Conservation (phyloP, 1,140 invertebrate genomes). For the Coelopa frigida region DNA sequence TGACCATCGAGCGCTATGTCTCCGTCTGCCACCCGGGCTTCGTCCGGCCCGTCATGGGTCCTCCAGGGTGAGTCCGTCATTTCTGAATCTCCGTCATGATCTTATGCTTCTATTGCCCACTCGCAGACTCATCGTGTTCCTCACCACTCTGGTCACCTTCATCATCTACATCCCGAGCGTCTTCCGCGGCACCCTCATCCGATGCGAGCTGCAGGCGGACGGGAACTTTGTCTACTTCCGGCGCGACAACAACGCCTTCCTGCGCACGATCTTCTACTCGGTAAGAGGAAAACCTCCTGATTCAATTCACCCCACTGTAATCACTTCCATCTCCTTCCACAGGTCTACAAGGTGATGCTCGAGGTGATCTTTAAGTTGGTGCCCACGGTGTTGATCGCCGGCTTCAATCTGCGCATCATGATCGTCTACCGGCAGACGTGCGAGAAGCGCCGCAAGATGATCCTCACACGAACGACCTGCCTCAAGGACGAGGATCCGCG, state of each 20-base stretch:
- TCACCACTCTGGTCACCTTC: conserved; percentile 57
- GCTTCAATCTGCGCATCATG: conserved; percentile 63
- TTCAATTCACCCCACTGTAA: neutral
- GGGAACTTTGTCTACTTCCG: conserved; percentile 52
- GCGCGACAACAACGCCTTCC: conserved; percentile 50
- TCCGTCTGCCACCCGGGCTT: conserved; percentile 71
- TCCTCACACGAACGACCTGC: conserved; percentile 47
- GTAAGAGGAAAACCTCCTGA: conserved; percentile 25
- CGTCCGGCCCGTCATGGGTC: conserved; percentile 53
- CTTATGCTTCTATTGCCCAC: too few species aligned
- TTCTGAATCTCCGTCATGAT: neutral
- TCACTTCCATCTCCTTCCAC: conserved; percentile 7
- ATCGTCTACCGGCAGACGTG: conserved; percentile 60
- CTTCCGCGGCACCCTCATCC: conserved; percentile 54
- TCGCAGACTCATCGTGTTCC: conserved; percentile 50
- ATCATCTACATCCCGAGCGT: conserved; percentile 58
- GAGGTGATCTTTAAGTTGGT: conserved; percentile 61
- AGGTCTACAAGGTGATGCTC: conserved; percentile 57
- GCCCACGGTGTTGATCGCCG: conserved; percentile 59
- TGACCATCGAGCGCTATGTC: conserved; percentile 72
- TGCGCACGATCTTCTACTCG: conserved; percentile 50
- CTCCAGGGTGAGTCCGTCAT: conserved; percentile 44
- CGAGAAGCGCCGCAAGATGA: conserved; percentile 57
- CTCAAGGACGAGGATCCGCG: conserved; percentile 53
- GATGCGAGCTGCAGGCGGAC: conserved; percentile 48